phyloP scores from a whole-genome alignment of 2,888 invertebrate species.

The Bedellia somnulentella region DNA sequence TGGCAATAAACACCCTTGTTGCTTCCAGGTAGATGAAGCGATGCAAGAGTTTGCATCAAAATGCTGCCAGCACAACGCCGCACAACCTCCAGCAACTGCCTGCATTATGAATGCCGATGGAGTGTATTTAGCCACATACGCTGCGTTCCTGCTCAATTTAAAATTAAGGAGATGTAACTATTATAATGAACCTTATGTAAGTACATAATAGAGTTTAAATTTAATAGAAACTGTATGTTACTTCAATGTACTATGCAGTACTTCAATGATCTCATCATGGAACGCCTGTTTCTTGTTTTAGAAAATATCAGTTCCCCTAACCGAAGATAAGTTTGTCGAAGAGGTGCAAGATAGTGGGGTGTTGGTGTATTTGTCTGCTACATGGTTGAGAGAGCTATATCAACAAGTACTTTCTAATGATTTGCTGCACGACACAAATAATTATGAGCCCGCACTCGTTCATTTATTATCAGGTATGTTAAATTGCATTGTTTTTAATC shows the following conservation, averaged over 20 bases:
- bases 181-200: constrained; percentile 63
- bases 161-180: constrained; percentile 77
- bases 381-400: constrained; percentile 92
- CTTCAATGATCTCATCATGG: too few relatives aligned
- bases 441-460: constrained; percentile 69
- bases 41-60: constrained; percentile 90
- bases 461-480: constrained; percentile 72
- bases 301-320: constrained; percentile 58
- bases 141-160: constrained; percentile 79
- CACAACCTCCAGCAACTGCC: constrained; percentile 63
- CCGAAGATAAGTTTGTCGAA: constrained; percentile 88
- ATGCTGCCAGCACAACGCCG: constrained; percentile 78
- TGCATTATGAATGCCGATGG: constrained; percentile 94
- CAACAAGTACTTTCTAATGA: constrained; percentile 79
- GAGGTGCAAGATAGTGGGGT: constrained; percentile 92
- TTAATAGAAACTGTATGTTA: too few relatives aligned
- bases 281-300: too few relatives aligned
- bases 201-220: constrained; percentile 14
- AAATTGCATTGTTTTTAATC: background rate
- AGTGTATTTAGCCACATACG: constrained; percentile 88
- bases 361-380: constrained; percentile 87
- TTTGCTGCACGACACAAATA: constrained; percentile 70
- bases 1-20: too few relatives aligned
- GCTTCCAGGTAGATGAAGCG: constrained; percentile 85
- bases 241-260: too few relatives aligned